A percentile compares a stretch with the other conserved stretches of the same genome.
phyloP scores from a whole-genome alignment of 2,113 vertebrate species.

The Chaenocephalus aceratus region DNA sequence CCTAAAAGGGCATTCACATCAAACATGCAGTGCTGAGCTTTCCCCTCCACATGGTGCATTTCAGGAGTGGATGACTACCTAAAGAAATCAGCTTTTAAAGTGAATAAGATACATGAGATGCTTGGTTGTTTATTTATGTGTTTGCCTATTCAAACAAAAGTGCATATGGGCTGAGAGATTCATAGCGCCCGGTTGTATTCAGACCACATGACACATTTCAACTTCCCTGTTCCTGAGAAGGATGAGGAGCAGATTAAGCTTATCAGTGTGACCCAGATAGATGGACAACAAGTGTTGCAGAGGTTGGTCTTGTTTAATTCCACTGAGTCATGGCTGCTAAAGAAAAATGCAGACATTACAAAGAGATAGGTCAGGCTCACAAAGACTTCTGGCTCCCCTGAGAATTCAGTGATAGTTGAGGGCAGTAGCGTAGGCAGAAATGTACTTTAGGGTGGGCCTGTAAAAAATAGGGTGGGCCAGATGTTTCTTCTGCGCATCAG shows the following conservation, averaged over 20 bases:
- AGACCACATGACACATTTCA: conserved; percentile 35
- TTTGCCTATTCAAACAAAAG: conserved; percentile 9
- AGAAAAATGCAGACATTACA: conserved; percentile 62
- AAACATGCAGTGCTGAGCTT: conserved; percentile 3
- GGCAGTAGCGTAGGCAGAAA: neutral
- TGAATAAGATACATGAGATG: conserved; percentile 21
- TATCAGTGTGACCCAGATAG: conserved; percentile 73
- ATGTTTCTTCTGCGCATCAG: no score
- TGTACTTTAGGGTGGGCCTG: no score
- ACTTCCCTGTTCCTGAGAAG: conserved; percentile 32
- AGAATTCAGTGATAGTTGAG: conserved; percentile 46
- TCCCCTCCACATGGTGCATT: conserved; percentile 18
- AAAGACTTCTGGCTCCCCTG: conserved; percentile 51
- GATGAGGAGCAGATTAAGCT: conserved; percentile 58
- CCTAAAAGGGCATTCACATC: conserved; percentile 2
- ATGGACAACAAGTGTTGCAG: conserved; percentile 60
- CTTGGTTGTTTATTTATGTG: neutral
- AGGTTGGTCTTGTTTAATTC: conserved; percentile 69
- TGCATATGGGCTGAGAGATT: neutral
- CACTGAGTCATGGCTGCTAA: conserved; percentile 53
- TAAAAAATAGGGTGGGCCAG: no score
- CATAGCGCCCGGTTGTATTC: conserved; percentile 2
- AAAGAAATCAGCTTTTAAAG: conserved; percentile 21
- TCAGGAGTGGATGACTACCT: conserved; percentile 30
- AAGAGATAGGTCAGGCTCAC: conserved; percentile 62